Evolutionary conservation across 2,888 invertebrate species (phyloP).

Genomic region (Parnassius smintheus): DNA sequence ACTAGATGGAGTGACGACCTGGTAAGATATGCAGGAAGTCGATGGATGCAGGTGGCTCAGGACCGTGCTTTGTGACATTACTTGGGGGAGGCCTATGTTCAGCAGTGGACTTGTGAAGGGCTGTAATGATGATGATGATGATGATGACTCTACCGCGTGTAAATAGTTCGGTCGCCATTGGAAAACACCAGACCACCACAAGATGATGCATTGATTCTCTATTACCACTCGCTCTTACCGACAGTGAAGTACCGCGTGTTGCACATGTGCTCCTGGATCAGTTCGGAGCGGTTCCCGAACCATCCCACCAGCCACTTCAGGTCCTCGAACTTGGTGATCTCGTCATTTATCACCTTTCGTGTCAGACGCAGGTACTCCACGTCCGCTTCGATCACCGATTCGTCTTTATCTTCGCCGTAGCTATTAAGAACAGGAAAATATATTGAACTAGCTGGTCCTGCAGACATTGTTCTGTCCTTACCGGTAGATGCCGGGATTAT

Average conservation of each 20-base stretch:
- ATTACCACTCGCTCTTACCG: conserved; percentile 45
- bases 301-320: conserved; percentile 68
- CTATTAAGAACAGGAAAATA: conserved; percentile 37
- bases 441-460: background rate
- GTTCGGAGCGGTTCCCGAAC: conserved; percentile 66
- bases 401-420: conserved; percentile 73
- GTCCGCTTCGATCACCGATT: conserved; percentile 73
- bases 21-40: too few relatives aligned
- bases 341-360: conserved; percentile 71
- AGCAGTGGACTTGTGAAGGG: too few relatives aligned
- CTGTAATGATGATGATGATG: too few relatives aligned
- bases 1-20: too few relatives aligned
- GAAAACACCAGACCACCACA: too few relatives aligned
- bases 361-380: conserved; percentile 72
- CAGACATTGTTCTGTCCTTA: background rate
- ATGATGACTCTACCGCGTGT: background rate
- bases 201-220: too few relatives aligned
- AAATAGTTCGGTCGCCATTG: background rate
- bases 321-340: conserved; percentile 75
- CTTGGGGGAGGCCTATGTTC: too few relatives aligned
- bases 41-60: too few relatives aligned
- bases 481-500: too few relatives aligned
- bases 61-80: too few relatives aligned
- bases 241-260: conserved; percentile 65
- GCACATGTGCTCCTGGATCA: conserved; percentile 68